A percentile compares a stretch with the other conserved stretches of the same genome.
Evolutionary conservation across 2,797 vertebrate species (phyloP).

Genomic region (Manis javanica): DNA sequence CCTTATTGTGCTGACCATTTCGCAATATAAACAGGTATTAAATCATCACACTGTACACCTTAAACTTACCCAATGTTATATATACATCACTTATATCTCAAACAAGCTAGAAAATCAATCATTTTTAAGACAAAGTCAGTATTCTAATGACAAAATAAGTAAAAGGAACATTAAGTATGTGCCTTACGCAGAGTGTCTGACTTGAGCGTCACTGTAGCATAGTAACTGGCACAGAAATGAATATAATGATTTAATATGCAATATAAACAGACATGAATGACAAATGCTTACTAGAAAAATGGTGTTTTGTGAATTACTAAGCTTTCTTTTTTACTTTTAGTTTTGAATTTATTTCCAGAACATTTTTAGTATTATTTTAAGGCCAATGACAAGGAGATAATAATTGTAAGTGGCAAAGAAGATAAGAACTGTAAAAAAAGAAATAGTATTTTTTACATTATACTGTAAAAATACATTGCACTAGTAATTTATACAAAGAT

Average conservation of each 20-base stretch:
- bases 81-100: neutral
- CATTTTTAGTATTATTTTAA: constrained; percentile 25
- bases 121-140: neutral
- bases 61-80: neutral
- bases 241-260: neutral
- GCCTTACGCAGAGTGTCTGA: neutral
- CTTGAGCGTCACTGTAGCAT: neutral
- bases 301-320: neutral
- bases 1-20: neutral
- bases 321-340: neutral
- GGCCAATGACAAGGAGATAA: neutral
- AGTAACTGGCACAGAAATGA: neutral
- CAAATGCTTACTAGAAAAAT: neutral
- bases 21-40: neutral
- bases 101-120: neutral
- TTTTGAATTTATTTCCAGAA: neutral
- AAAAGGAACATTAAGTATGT: neutral
- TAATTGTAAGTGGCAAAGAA: neutral
- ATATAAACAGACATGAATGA: neutral
- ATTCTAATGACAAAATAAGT: neutral
- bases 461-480: neutral
- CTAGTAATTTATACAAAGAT: neutral
- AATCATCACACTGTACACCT: too few relatives aligned
- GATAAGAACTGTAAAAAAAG: neutral
- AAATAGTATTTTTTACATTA: neutral